These are phyloP conservation scores for Nycticorax nycticorax DNA, from an alignment of 2,113 vertebrate genomes.

Conservation along the genomic window DNA sequence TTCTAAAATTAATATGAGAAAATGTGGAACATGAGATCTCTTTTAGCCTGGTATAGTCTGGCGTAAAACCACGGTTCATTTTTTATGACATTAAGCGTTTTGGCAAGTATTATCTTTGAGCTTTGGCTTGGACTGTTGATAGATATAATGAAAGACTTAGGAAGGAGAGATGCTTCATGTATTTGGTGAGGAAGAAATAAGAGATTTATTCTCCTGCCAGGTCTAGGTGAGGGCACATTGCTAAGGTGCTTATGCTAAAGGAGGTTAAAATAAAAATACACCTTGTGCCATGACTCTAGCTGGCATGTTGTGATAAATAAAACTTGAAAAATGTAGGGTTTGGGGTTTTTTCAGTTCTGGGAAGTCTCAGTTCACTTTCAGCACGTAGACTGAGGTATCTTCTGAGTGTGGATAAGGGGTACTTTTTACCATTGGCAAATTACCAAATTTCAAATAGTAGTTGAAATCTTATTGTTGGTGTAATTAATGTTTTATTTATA, in stretches of 20 bases:
- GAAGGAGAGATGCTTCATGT: accelerated
- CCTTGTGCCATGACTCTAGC: neutral
- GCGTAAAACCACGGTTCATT: neutral
- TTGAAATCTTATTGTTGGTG: neutral
- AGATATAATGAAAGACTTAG: neutral
- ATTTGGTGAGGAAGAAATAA: neutral
- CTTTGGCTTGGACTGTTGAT: neutral
- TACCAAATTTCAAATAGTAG: neutral
- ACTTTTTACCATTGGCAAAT: neutral
- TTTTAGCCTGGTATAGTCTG: neutral
- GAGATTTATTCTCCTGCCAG: neutral
- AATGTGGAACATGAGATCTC: neutral
- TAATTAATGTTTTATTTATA: neutral
- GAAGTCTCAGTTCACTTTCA: neutral
- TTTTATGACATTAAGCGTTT: neutral
- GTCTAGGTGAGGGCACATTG: neutral
- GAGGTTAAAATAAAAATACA: neutral
- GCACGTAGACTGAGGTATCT: accelerated
- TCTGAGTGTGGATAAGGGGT: no score
- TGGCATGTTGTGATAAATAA: neutral
- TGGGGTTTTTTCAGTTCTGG: neutral
- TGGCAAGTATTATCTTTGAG: neutral
- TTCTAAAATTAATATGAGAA: neutral
- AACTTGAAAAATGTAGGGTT: accelerated
- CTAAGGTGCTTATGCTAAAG: neutral